Base-by-base conservation (phyloP, 1,140 invertebrate genomes). In the Drosophila paulistorum region DNA sequence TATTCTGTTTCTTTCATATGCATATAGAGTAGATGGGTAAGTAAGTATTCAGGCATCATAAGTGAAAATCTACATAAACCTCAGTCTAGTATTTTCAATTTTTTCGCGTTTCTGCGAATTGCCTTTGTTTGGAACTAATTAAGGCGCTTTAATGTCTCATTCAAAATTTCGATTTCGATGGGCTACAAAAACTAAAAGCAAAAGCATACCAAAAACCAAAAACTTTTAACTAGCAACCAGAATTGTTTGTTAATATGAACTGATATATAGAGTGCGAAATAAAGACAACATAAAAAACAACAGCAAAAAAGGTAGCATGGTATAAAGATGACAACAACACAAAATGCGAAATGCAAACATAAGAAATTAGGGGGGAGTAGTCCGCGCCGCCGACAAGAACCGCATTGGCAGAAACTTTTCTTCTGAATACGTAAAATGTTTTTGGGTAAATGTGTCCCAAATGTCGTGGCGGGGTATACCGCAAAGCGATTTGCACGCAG, bases 361-460 rank as follows among this genome's bases (percentile, higher is more conserved):
- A 57, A 61, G 62, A 30, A 26, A 48, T 13, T 26, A n/a, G 20
- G 9, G 17, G 41, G 58, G 54, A 37, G 30, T 55, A 57, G 66
- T 57, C 70, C 48, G 65, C 42, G 61, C 67, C 66, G 62, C 58
- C 60, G 75, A 68, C 68, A 76, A 75, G 68, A 82, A 79, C 66
- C 70, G 69, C 77, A 77, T 73, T 71, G 71, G 63, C 74, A 81
- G 45, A 86, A 87, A 81, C 81, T 87, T 87, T 78, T 59, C 72
- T 67, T 69, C 84, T 89, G 84, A 87, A 87, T 87, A 87, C 84
- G 83, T 83, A 87, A 87, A 89, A 87, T 89, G 79, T 82, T 86
- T 76, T 86, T 86, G 79, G 45, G 77, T 87, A 87, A 87, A 87
- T 87, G 84, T 87, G 76, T 87, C 84, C 84, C 84, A 87, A 87